phyloP scores from a whole-genome alignment of 2,797 vertebrate genomes.

The Odontamblyopus rebecca region DNA sequence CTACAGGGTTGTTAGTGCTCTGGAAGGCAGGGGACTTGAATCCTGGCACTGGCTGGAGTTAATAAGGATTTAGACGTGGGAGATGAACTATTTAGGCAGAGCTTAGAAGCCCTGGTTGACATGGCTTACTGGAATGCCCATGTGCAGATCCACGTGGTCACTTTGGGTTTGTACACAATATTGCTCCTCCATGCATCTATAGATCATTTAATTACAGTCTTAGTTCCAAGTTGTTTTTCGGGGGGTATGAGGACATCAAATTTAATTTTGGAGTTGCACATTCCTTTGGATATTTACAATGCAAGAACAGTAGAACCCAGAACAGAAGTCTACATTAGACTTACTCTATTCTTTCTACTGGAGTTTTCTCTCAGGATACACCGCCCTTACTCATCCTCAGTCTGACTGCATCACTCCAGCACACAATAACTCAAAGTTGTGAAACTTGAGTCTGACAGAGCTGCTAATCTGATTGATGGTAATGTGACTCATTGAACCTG shows the following conservation, averaged over 20 bases:
- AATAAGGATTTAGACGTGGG: conserved; percentile 68
- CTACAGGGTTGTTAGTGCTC: conserved; percentile 63
- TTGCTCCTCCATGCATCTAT: neutral
- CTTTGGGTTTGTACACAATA: neutral
- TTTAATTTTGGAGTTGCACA: too few relatives aligned
- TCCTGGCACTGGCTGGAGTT: conserved; percentile 66
- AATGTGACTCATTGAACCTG: conserved; percentile 40
- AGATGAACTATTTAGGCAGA: conserved; percentile 52
- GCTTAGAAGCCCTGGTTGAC: conserved; percentile 48
- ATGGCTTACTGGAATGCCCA: conserved; percentile 52
- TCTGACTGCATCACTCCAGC: too few relatives aligned
- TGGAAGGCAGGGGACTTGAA: conserved; percentile 67
- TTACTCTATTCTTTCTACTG: neutral
- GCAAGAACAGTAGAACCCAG: too few relatives aligned
- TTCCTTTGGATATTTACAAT: too few relatives aligned
- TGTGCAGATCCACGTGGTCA: conserved; percentile 29
- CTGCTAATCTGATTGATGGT: conserved; percentile 52
- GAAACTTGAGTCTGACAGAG: conserved; percentile 47
- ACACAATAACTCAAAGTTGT: conserved; percentile 16
- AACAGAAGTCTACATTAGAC: neutral
- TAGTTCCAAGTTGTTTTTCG: neutral
- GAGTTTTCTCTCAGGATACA: neutral
- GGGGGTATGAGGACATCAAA: too few relatives aligned
- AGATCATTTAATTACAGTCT: neutral
- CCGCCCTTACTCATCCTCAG: neutral